phyloP scores from a whole-genome alignment of 2,797 vertebrate species.

The Linurgus olivaceus region DNA sequence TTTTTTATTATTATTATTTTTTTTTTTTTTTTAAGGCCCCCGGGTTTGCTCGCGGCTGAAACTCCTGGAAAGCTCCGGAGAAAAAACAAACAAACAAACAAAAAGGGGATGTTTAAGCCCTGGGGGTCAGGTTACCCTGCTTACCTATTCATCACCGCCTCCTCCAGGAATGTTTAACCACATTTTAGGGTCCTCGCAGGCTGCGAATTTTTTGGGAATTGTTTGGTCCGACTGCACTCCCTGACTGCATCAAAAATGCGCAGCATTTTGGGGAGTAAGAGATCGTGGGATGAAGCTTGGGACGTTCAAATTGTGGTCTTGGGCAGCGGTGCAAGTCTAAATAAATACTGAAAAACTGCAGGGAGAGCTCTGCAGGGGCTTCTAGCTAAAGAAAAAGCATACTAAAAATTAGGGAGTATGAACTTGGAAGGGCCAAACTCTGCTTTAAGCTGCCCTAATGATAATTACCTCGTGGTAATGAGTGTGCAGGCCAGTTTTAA shows the following conservation, averaged over 20 bases:
- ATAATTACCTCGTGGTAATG: background rate
- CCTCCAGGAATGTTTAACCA: background rate
- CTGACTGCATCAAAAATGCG: background rate
- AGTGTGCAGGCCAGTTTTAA: background rate
- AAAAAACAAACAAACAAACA: background rate
- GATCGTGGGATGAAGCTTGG: background rate
- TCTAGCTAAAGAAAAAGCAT: background rate
- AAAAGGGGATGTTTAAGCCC: background rate
- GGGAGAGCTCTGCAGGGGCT: background rate
- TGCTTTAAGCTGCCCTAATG: background rate
- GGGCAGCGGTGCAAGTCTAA: background rate
- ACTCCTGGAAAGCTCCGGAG: background rate
- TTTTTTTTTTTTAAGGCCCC: background rate
- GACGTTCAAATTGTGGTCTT: background rate
- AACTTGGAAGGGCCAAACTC: background rate
- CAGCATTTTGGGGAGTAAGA: background rate
- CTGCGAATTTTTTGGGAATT: background rate
- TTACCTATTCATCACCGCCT: background rate
- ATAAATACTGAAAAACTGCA: background rate
- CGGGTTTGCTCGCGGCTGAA: background rate
- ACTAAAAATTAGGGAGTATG: background rate
- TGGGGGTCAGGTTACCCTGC: background rate
- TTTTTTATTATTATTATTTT: background rate
- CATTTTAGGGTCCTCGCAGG: background rate
- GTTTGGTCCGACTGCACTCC: background rate